Evolutionary conservation across 2,797 vertebrate species (phyloP).

Genomic region (Scyliorhinus canicula): DNA sequence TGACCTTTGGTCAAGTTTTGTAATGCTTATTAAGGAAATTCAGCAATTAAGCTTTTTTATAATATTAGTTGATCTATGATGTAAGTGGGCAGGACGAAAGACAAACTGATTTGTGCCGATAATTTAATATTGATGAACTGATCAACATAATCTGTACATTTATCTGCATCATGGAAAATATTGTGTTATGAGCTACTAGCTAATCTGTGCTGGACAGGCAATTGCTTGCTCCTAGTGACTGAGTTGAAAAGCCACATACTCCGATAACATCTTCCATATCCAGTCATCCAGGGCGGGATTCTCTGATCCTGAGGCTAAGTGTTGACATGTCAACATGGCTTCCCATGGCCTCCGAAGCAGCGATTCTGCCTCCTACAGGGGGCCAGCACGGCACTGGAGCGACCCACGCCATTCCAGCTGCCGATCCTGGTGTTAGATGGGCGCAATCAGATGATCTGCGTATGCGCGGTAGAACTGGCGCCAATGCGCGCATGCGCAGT

Average conservation of each 20-base stretch:
- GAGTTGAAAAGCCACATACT: neutral
- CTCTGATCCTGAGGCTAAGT: too few relatives aligned
- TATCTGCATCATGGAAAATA: neutral
- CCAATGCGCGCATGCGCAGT: too few relatives aligned
- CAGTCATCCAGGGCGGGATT: too few relatives aligned
- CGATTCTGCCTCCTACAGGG: too few relatives aligned
- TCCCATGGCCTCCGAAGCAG: too few relatives aligned
- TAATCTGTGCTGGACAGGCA: neutral
- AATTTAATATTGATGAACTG: neutral
- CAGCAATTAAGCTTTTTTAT: neutral
- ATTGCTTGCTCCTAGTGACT: neutral
- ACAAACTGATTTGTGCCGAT: neutral
- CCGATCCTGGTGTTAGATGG: too few relatives aligned
- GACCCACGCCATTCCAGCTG: too few relatives aligned
- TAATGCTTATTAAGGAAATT: neutral
- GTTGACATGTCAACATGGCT: too few relatives aligned
- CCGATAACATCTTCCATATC: neutral
- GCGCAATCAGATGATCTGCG: too few relatives aligned
- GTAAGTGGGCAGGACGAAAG: neutral
- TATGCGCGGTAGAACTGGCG: too few relatives aligned
- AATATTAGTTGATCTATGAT: neutral
- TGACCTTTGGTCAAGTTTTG: neutral
- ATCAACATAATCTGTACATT: neutral
- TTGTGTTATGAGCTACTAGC: neutral
- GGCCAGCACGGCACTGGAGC: too few relatives aligned